Conservation (phyloP, 2,797 vertebrate species). For the Microchirus variegatus region DNA sequence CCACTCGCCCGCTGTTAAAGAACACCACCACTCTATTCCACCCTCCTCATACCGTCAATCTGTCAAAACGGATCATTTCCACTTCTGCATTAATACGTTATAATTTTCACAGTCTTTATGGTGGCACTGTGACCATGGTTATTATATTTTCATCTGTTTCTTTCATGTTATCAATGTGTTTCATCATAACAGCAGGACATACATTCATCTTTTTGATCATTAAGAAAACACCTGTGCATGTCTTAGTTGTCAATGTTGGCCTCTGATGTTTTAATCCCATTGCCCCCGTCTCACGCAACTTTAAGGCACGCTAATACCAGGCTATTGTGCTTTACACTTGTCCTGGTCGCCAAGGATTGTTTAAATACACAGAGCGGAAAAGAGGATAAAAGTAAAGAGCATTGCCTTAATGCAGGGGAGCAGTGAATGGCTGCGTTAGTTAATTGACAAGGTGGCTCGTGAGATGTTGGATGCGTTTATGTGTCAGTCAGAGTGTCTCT, state of each 20-base stretch:
- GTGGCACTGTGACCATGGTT: too few relatives aligned
- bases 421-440: constrained; percentile 35
- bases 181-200: too few relatives aligned
- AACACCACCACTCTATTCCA: too few relatives aligned
- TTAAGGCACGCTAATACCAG: constrained; percentile 17
- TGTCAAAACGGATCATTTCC: too few relatives aligned
- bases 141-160: too few relatives aligned
- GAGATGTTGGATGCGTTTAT: constrained; percentile 17
- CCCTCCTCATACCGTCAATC: too few relatives aligned
- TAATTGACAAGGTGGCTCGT: constrained; percentile 28
- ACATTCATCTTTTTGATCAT: too few relatives aligned
- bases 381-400: constrained; percentile 52
- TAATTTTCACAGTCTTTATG: too few relatives aligned
- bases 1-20: too few relatives aligned
- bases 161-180: too few relatives aligned
- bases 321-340: constrained; percentile 32
- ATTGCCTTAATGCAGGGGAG: constrained; percentile 35
- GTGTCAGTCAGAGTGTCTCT: constrained; percentile 3
- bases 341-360: constrained; percentile 27
- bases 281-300: background rate
- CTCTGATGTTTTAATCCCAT: constrained; percentile 13
- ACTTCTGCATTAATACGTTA: too few relatives aligned
- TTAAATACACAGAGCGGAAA: constrained; percentile 56
- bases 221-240: too few relatives aligned
- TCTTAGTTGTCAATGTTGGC: constrained; percentile 4